These are phyloP conservation scores for Zosterops borbonicus DNA, from an alignment of 2,113 vertebrate genomes.

Conservation along the genomic window DNA sequence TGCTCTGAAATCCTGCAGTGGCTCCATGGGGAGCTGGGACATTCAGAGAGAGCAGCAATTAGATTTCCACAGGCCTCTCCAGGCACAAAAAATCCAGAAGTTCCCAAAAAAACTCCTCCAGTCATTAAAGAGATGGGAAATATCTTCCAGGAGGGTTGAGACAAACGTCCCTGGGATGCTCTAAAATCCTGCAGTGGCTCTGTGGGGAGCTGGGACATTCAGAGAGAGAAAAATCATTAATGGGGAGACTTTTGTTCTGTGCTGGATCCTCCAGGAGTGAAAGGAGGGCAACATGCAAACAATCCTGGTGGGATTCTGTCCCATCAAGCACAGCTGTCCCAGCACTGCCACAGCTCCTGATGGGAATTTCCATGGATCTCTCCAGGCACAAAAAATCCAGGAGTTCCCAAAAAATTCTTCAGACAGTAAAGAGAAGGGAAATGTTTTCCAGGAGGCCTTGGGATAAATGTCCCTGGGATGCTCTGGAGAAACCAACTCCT, in stretches of 20 bases:
- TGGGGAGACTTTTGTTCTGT: background rate
- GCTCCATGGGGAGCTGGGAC: background rate
- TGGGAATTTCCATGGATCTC: background rate
- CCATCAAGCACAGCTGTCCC: too few relatives aligned
- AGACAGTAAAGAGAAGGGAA: background rate
- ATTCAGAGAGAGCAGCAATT: too few relatives aligned
- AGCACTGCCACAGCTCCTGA: background rate
- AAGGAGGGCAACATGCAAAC: background rate
- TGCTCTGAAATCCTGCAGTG: too few relatives aligned
- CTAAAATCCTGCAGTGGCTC: background rate
- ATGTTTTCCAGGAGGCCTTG: background rate
- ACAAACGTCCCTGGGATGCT: too few relatives aligned
- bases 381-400: background rate
- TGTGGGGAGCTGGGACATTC: background rate
- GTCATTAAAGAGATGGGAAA: too few relatives aligned
- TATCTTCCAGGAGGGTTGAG: too few relatives aligned
- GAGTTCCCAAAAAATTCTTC: rapidly evolving
- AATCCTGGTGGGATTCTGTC: too few relatives aligned
- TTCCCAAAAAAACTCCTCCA: too few relatives aligned
- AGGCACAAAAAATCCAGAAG: too few relatives aligned
- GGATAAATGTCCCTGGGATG: rapidly evolving
- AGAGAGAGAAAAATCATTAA: background rate
- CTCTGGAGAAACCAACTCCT: background rate
- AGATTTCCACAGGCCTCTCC: too few relatives aligned
- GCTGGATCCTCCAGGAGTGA: background rate